Conservation (phyloP, 1,140 invertebrate species). For the Lerema accius region DNA sequence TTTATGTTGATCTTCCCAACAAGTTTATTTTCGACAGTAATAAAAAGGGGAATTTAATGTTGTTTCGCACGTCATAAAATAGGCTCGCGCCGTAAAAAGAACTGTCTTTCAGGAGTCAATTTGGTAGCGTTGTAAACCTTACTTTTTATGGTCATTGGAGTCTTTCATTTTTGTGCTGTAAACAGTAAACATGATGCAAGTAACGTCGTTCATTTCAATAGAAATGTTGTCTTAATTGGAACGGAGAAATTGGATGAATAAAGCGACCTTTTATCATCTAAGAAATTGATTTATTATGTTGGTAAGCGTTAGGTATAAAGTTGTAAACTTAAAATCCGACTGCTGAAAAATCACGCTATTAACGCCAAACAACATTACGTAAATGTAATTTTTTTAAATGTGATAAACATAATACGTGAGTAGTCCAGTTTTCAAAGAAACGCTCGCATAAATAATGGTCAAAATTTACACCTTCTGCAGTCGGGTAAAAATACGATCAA, state of each 20-base stretch:
- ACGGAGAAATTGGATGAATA: background rate
- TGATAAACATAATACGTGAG: too few species aligned
- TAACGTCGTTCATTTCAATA: background rate
- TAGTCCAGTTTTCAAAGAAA: too few species aligned
- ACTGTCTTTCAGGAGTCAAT: slow-evolving; percentile 16
- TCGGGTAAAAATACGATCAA: too few species aligned
- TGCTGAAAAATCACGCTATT: too few species aligned
- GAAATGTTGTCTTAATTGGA: background rate
- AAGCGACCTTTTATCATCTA: background rate
- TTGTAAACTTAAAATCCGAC: too few species aligned
- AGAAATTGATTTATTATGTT: too few species aligned
- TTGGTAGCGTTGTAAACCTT: slow-evolving; percentile 16
- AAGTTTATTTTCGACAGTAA: slow-evolving; percentile 1
- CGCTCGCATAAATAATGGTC: too few species aligned
- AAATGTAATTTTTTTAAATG: too few species aligned
- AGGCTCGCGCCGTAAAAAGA: slow-evolving; percentile 5
- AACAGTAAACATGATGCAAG: slow-evolving; percentile 10
- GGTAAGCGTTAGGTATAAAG: too few species aligned
- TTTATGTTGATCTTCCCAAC: background rate
- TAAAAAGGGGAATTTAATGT: slow-evolving; percentile 15
- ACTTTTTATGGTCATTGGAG: slow-evolving; percentile 7
- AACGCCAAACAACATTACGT: too few species aligned
- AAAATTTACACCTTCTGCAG: too few species aligned
- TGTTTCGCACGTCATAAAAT: slow-evolving; percentile 25
- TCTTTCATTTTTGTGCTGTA: slow-evolving; percentile 12